Percentiles rank a stretch among this genome's conserved stretches.
Conservation (phyloP, 2,797 vertebrate species). For the Sebastes alutus region DNA sequence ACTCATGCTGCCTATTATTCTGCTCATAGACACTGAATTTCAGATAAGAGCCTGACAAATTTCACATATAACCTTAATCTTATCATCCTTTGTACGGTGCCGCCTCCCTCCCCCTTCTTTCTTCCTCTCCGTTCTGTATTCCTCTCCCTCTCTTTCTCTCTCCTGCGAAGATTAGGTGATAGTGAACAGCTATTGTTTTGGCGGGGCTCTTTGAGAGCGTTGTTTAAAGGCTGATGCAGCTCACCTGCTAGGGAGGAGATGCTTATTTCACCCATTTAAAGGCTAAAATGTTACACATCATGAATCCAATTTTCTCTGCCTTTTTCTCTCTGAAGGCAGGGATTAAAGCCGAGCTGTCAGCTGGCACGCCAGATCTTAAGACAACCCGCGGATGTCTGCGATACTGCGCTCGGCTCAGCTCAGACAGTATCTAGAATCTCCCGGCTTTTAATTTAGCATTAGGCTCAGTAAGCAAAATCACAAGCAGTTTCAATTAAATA, state of each 20-base stretch:
- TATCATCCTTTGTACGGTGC: slow-evolving; percentile 70
- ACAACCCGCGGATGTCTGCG: slow-evolving; percentile 70
- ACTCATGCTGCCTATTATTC: slow-evolving; percentile 72
- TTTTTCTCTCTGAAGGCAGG: slow-evolving; percentile 78
- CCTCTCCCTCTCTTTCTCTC: slow-evolving; percentile 39
- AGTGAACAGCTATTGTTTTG: slow-evolving; percentile 80
- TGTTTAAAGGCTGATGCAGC: slow-evolving; percentile 75
- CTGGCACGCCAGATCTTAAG: slow-evolving; percentile 73
- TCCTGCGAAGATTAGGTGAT: slow-evolving; percentile 71
- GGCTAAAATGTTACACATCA: slow-evolving; percentile 83
- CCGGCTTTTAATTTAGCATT: slow-evolving; percentile 79
- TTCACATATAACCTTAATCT: slow-evolving; percentile 81
- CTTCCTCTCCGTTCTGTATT: slow-evolving; percentile 38
- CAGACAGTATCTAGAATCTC: slow-evolving; percentile 79
- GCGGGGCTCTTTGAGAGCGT: slow-evolving; percentile 67
- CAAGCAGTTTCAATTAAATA: slow-evolving; percentile 75
- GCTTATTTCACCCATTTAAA: slow-evolving; percentile 82
- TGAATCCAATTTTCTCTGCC: slow-evolving; percentile 82
- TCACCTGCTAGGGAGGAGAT: slow-evolving; percentile 77
- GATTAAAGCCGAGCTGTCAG: slow-evolving; percentile 86
- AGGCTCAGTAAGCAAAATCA: slow-evolving; percentile 75
- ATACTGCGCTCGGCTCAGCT: slow-evolving; percentile 61
- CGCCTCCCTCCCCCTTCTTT: slow-evolving; percentile 46
- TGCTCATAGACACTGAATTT: slow-evolving; percentile 73
- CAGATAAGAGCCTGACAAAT: slow-evolving; percentile 83